Percentiles rank a stretch among this genome's conserved stretches.
These are phyloP conservation scores for Carterocephalus palaemon DNA, from an alignment of 2,888 invertebrate species.

Conservation along the genomic window DNA sequence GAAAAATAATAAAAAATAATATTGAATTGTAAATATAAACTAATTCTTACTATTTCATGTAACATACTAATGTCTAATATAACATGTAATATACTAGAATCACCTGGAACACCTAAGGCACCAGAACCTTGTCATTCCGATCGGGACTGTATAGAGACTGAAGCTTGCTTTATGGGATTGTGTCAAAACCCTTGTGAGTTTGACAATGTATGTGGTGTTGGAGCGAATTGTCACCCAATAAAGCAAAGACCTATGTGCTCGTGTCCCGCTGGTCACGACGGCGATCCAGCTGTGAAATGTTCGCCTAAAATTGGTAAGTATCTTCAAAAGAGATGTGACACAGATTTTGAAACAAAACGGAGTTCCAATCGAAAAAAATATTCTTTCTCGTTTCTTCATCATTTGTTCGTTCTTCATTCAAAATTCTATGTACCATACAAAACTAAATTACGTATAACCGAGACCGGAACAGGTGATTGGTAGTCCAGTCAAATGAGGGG, in stretches of 20 bases:
- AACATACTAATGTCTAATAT: constrained; percentile 60
- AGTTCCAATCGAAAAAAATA: too few relatives aligned
- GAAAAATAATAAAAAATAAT: constrained; percentile 9
- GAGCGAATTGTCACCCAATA: constrained; percentile 88
- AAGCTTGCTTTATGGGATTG: constrained; percentile 89
- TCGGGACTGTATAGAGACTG: constrained; percentile 89
- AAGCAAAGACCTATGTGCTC: constrained; percentile 91
- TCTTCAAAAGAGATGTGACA: too few relatives aligned
- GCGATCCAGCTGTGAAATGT: constrained; percentile 90
- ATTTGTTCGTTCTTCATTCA: too few relatives aligned
- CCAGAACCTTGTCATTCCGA: constrained; percentile 90
- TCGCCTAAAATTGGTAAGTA: constrained; percentile 86
- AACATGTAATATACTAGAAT: constrained; percentile 80
- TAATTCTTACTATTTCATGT: constrained; percentile 32
- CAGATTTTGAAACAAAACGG: too few relatives aligned
- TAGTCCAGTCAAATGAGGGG: too few relatives aligned
- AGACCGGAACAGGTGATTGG: too few relatives aligned
- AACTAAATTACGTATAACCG: too few relatives aligned
- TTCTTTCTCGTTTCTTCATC: too few relatives aligned
- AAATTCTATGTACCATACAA: too few relatives aligned
- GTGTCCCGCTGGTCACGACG: constrained; percentile 88
- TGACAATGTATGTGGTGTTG: constrained; percentile 85
- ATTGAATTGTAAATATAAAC: constrained; percentile 30
- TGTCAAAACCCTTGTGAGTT: constrained; percentile 92
- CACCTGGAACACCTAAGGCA: constrained; percentile 83